phyloP scores from a whole-genome alignment of 37 sponge, comb jelly and placozoan species.

The Eunapius fragilis region DNA sequence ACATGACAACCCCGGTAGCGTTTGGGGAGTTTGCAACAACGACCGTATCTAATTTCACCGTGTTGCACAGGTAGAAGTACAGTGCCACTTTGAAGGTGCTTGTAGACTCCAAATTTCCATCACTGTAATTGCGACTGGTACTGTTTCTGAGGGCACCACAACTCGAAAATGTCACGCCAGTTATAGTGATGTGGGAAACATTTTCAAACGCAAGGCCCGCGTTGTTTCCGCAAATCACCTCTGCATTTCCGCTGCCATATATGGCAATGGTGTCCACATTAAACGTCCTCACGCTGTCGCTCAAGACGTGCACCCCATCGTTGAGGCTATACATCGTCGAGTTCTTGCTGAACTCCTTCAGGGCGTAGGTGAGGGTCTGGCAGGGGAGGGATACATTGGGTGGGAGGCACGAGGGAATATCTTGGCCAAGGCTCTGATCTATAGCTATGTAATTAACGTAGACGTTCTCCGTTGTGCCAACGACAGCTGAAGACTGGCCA shows the following conservation, averaged over 20 bases:
- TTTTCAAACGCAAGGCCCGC: conserved; percentile 42
- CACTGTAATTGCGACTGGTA: conserved; percentile 6
- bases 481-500: background rate
- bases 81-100: conserved; percentile 10
- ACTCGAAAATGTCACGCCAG: background rate
- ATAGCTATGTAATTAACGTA: background rate
- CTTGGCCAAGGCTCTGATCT: background rate
- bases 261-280: background rate
- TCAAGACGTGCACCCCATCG: background rate
- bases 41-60: conserved; percentile 7
- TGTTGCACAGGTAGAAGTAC: conserved; percentile 34
- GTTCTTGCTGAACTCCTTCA: background rate
- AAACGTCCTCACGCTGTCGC: background rate
- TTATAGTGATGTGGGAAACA: conserved; percentile 7
- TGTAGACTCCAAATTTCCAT: background rate
- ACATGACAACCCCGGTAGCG: conserved; percentile 49
- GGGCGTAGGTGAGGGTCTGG: background rate
- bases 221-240: background rate
- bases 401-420: background rate
- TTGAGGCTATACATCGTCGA: background rate
- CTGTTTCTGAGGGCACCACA: conserved; percentile 34
- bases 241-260: background rate
- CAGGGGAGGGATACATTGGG: background rate
- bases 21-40: conserved; percentile 14
- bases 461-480: background rate